These are phyloP conservation scores for Melipona bicolor DNA, from an alignment of 2,888 invertebrate species.

Conservation along the genomic window DNA sequence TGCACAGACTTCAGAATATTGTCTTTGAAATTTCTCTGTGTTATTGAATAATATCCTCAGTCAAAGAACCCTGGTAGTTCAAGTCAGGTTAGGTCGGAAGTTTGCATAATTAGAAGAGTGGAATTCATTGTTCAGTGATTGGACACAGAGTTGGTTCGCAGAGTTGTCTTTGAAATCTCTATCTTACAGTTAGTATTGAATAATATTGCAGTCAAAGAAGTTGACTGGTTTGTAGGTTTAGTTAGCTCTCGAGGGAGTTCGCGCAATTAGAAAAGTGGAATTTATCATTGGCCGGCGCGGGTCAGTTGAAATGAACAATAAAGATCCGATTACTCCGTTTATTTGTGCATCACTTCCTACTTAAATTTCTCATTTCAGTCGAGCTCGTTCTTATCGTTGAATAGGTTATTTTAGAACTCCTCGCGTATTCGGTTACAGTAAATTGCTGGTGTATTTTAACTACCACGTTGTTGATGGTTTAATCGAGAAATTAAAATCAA, in stretches of 20 bases:
- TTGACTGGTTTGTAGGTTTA: neutral
- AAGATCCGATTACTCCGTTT: neutral
- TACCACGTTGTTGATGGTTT: too few relatives aligned
- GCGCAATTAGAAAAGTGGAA: neutral
- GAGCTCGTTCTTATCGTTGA: neutral
- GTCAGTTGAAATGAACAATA: neutral
- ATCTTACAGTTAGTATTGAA: neutral
- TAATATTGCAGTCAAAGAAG: neutral
- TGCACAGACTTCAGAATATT: too few relatives aligned
- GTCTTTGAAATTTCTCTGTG: too few relatives aligned
- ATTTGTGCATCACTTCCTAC: neutral
- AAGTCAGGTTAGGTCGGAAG: neutral
- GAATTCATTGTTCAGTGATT: neutral
- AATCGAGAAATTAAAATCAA: too few relatives aligned
- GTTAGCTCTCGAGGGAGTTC: neutral
- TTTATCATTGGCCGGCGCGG: neutral
- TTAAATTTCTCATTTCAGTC: neutral
- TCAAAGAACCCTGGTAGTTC: too few relatives aligned
- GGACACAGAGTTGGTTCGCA: too few relatives aligned
- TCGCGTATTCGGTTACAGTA: neutral
- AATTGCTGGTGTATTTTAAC: too few relatives aligned
- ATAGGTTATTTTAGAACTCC: neutral
- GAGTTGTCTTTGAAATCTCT: neutral
- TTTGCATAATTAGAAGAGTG: neutral
- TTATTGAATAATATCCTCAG: too few relatives aligned